phyloP scores from a whole-genome alignment of 1,140 invertebrate genomes.

The Achatina immaculata region DNA sequence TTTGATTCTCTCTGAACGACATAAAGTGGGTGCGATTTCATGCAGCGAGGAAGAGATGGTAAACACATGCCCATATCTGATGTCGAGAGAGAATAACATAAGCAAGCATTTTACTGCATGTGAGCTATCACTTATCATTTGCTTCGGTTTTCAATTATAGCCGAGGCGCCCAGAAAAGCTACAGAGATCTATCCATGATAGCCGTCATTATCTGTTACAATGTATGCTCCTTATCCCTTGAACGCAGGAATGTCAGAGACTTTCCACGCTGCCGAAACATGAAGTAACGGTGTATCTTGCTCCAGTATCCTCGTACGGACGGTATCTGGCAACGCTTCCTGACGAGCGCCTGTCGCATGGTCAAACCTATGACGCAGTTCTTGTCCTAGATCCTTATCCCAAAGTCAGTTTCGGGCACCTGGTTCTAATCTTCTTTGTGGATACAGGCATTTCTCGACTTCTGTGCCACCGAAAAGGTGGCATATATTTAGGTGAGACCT shows the following conservation, averaged over 20 bases:
- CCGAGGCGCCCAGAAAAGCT: no score
- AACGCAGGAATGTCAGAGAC: constrained; percentile 22
- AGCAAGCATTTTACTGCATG: no score
- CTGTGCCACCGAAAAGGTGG: constrained; percentile 65
- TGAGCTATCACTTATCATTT: no score
- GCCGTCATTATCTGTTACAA: no score
- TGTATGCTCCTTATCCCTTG: no score
- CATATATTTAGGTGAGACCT: constrained; percentile 53
- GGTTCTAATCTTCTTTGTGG: constrained; percentile 73
- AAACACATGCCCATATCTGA: no score
- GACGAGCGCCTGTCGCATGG: constrained; percentile 67
- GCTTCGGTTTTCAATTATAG: no score
- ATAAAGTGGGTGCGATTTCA: no score
- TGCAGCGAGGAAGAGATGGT: no score
- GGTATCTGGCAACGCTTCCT: constrained; percentile 67
- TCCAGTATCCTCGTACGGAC: constrained; percentile 48
- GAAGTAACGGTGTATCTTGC: constrained; percentile 62
- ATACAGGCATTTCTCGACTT: constrained; percentile 53
- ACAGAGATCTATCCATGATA: no score
- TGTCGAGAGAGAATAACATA: no score
- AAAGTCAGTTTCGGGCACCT: constrained; percentile 73
- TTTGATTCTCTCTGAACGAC: no score
- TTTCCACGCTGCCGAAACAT: constrained; percentile 45
- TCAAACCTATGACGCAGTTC: constrained; percentile 69
- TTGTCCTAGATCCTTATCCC: constrained; percentile 74